These are phyloP conservation scores for Rhodeus uyekii DNA, from an alignment of 2,797 vertebrate species.

Conservation along the genomic window DNA sequence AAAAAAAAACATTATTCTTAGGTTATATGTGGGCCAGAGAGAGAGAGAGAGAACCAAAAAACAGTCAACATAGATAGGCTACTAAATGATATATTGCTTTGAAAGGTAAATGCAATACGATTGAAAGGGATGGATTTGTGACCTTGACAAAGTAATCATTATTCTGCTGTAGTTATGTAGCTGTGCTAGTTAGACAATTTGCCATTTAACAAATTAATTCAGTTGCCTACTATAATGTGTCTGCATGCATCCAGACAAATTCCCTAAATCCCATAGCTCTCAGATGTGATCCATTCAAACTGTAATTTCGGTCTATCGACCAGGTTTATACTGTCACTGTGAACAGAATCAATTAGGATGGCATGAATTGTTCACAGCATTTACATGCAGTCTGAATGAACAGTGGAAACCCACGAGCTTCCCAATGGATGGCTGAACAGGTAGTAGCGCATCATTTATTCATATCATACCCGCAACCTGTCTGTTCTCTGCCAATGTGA, in stretches of 20 bases:
- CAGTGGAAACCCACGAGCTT: constrained; percentile 26
- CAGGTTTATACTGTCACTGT: neutral
- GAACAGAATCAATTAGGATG: constrained; percentile 24
- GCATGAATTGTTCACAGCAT: constrained; percentile 25
- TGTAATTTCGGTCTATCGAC: neutral
- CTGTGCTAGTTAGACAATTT: constrained; percentile 4
- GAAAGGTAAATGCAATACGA: neutral
- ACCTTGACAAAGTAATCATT: neutral
- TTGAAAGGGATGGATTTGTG: neutral
- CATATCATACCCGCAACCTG: constrained; percentile 41
- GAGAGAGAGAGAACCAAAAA: no score
- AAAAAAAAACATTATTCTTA: neutral
- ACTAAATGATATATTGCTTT: neutral
- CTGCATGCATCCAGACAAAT: constrained; percentile 7
- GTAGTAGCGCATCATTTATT: constrained; percentile 51
- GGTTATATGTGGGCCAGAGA: neutral
- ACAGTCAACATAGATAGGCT: neutral
- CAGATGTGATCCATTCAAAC: constrained; percentile 5
- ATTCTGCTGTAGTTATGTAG: constrained; percentile 1
- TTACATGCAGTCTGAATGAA: constrained; percentile 33
- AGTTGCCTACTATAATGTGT: constrained; percentile 5
- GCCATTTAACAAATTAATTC: constrained; percentile 11
- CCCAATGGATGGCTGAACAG: constrained; percentile 52
- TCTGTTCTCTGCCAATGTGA: constrained; percentile 7
- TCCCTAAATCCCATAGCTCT: neutral